Evolutionary conservation across 2,888 invertebrate species (phyloP).

Genomic region (Lampropteryx suffumata): DNA sequence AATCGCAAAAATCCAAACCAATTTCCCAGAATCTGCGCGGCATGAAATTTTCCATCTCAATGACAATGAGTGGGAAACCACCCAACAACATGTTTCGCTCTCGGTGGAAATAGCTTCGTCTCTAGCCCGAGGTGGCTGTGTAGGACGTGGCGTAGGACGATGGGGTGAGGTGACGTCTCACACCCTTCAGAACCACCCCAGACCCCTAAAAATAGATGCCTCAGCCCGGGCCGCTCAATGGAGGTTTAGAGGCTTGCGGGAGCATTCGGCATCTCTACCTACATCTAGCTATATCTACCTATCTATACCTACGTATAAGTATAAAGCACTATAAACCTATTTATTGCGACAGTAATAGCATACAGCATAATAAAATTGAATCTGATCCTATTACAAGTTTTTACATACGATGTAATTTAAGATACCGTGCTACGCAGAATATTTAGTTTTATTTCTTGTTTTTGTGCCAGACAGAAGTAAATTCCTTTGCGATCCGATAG

Average conservation of each 20-base stretch:
- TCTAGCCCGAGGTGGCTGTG: conserved; percentile 42
- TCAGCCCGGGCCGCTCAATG: conserved; percentile 76
- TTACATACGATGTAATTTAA: conserved; percentile 20
- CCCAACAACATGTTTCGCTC: conserved; percentile 54
- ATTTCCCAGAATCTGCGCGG: conserved; percentile 38
- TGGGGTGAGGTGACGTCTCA: conserved; percentile 56
- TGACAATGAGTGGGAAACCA: conserved; percentile 46
- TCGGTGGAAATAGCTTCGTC: conserved; percentile 47
- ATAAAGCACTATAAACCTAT: conserved; percentile 18
- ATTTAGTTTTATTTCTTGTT: conserved; percentile 19
- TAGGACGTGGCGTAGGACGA: conserved; percentile 41
- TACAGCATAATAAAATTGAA: conserved; percentile 22
- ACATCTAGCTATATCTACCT: no score
- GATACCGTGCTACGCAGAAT: conserved; percentile 11
- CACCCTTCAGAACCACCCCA: conserved; percentile 45
- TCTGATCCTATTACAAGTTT: conserved; percentile 16
- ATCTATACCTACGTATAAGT: no score
- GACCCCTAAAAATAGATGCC: conserved; percentile 74
- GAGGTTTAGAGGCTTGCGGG: conserved; percentile 52
- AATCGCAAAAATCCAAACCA: conserved; percentile 35
- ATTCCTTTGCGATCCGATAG: conserved; percentile 18
- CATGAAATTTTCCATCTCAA: conserved; percentile 49
- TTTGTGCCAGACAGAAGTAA: conserved; percentile 11
- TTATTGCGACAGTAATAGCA: conserved; percentile 20
- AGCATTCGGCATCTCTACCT: conserved; percentile 30